Base-by-base conservation (phyloP, 2,888 invertebrate species). In the Ornithoptera priamus region DNA sequence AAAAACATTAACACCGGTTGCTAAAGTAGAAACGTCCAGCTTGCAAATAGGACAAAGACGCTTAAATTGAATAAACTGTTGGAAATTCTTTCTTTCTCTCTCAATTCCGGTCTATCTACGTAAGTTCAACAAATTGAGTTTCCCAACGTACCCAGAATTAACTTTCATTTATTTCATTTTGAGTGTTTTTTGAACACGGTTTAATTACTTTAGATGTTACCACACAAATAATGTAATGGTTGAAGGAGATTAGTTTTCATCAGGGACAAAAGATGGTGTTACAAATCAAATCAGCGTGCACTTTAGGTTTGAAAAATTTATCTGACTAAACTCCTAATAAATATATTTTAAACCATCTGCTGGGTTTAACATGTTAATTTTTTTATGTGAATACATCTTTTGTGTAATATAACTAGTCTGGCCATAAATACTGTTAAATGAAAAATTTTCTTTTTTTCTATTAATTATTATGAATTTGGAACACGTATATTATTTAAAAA, bases 81-180 rank as follows among this genome's bases (percentile, higher is more conserved):
- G 39, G 67, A 67, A 67, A 67, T 67, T 67, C 67, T 67, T 67
- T 67, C 67, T 67, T 67, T 67, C 67, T 22, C 56, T 67, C 39
- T 50, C 36, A 67, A 61, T 62, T 67, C 61, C 67, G 39, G 39
- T 56, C 61, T 67, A 39, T 56, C 56, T 61, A 56, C 67, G 61
- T 61, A 62, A 61, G 61, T 56, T 67, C 22, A 67, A 67, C 56
- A 61, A 67, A 67, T 67, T 62, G 67, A 67, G 61, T 67, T 67
- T 56, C 53, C 61, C 24, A 58, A 12, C 12, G 22, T 22, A 58
- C 10, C 12, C 22, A 58, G 22, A 15, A 58, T 22, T 58, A 20
- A 20, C 15, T 58, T 58, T 58, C 57, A 22, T 58, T 58, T 22
- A 58, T 58, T 58, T 58, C 2, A 58, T 22, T 22, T 58, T 12